A percentile compares a stretch with the other conserved stretches of the same genome.
Evolutionary conservation across 2,888 invertebrate genomes (phyloP).

Genomic region (Boloria selene): DNA sequence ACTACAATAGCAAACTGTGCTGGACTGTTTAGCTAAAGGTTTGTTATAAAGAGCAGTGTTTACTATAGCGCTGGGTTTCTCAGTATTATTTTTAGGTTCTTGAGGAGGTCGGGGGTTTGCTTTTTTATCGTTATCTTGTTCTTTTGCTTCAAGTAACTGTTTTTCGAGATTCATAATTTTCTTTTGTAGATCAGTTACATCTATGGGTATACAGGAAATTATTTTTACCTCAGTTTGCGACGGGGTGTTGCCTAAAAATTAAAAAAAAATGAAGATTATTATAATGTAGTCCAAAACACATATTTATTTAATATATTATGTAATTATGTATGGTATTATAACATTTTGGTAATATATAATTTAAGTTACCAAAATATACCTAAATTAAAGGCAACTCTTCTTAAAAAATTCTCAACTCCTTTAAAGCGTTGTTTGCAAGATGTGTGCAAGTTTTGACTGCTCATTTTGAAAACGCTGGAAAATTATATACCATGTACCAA

Average conservation of each 20-base stretch:
- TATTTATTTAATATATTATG: neutral
- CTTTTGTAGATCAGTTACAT: slow-evolving; percentile 72
- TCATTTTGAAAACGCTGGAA: slow-evolving; percentile 44
- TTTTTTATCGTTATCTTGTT: neutral
- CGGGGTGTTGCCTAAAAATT: slow-evolving; percentile 68
- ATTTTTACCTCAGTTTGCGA: slow-evolving; percentile 77
- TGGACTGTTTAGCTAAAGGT: slow-evolving; percentile 18
- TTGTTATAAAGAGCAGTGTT: slow-evolving; percentile 23
- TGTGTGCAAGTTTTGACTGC: slow-evolving; percentile 39
- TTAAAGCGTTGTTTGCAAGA: slow-evolving; percentile 59
- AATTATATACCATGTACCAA: neutral
- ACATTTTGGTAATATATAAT: no score
- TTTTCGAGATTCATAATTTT: slow-evolving; percentile 62
- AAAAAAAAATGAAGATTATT: slow-evolving; percentile 1
- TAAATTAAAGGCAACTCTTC: slow-evolving; percentile 67
- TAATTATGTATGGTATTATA: neutral
- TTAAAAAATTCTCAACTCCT: slow-evolving; percentile 67
- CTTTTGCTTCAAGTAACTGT: slow-evolving; percentile 51
- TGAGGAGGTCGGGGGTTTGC: neutral
- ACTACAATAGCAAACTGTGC: slow-evolving; percentile 22
- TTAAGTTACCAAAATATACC: slow-evolving; percentile 45
- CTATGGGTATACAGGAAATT: slow-evolving; percentile 76
- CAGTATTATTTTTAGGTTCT: neutral
- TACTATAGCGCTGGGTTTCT: slow-evolving; percentile 18
- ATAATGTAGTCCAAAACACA: neutral